Conservation (phyloP, 2,888 invertebrate species). For the Lepidochrysops patricia region DNA sequence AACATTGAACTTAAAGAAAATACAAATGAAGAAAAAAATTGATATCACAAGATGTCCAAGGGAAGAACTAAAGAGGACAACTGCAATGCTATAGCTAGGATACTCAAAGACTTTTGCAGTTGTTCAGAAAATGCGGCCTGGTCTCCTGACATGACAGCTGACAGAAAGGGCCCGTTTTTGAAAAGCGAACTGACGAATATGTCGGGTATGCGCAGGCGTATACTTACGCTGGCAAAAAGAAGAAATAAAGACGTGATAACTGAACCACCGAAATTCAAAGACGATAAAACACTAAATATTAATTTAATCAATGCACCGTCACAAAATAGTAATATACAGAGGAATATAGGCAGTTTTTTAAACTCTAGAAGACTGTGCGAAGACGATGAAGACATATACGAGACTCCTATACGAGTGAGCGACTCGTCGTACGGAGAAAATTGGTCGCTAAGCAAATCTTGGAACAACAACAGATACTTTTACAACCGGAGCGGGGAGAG, state of each 20-base stretch:
- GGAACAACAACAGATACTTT: slow-evolving; percentile 55
- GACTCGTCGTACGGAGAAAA: slow-evolving; percentile 61
- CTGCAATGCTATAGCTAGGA: slow-evolving; percentile 61
- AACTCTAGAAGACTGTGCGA: slow-evolving; percentile 56
- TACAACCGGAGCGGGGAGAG: slow-evolving; percentile 35
- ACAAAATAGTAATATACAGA: slow-evolving; percentile 51
- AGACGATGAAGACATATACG: slow-evolving; percentile 61
- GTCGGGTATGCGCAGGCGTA: slow-evolving; percentile 60
- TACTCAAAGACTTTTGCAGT: slow-evolving; percentile 67
- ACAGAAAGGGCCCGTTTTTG: slow-evolving; percentile 54
- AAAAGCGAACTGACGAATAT: slow-evolving; percentile 66
- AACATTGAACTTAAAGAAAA: slow-evolving; percentile 15
- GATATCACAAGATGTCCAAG: slow-evolving; percentile 55
- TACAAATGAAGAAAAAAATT: slow-evolving; percentile 20
- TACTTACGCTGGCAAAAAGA: slow-evolving; percentile 57
- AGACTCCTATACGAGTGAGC: slow-evolving; percentile 54
- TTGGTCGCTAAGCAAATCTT: slow-evolving; percentile 69
- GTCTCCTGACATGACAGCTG: slow-evolving; percentile 67
- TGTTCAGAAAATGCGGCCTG: slow-evolving; percentile 68
- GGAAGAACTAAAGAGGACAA: slow-evolving; percentile 48
- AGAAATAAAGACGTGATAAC: slow-evolving; percentile 43
- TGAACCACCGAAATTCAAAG: slow-evolving; percentile 44
- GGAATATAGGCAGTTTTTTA: slow-evolving; percentile 60
- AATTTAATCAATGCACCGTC: slow-evolving; percentile 57
- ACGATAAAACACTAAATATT: slow-evolving; percentile 43